phyloP scores from a whole-genome alignment of 2,888 invertebrate species.

The Drosophila hawaiiensis region DNA sequence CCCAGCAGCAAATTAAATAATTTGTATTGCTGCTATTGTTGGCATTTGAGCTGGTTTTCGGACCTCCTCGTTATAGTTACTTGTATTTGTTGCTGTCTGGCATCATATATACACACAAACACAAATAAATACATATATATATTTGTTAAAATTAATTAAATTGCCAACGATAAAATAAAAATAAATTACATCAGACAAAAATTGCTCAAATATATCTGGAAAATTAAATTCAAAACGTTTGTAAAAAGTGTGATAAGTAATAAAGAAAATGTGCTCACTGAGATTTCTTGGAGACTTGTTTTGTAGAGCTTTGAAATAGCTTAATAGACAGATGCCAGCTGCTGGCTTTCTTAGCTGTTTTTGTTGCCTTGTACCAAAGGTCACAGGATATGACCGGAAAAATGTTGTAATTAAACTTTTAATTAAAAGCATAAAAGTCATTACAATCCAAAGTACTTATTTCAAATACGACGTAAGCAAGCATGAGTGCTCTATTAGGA shows the following conservation, averaged over 20 bases:
- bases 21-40: conserved; percentile 67
- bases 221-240: conserved; percentile 46
- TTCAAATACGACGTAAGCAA: background rate
- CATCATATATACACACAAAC: background rate
- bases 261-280: conserved; percentile 21
- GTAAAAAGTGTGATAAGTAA: conserved; percentile 41
- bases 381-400: conserved; percentile 40
- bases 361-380: conserved; percentile 29
- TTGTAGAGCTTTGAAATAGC: conserved; percentile 47
- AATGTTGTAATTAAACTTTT: conserved; percentile 70
- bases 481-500: background rate
- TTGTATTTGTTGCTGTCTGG: conserved; percentile 15
- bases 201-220: conserved; percentile 27
- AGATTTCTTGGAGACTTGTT: conserved; percentile 35
- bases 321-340: conserved; percentile 46
- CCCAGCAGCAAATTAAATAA: conserved; percentile 70
- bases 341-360: conserved; percentile 24
- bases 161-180: conserved; percentile 39
- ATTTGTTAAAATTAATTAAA: conserved; percentile 71
- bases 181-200: conserved; percentile 12
- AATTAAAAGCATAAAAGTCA: conserved; percentile 70
- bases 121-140: background rate
- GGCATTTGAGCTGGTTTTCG: conserved; percentile 33
- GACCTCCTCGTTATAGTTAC: conserved; percentile 12
- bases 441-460: conserved; percentile 41